Evolutionary conservation across 2,888 invertebrate genomes (phyloP).

Genomic region (Herminia tarsipennalis): DNA sequence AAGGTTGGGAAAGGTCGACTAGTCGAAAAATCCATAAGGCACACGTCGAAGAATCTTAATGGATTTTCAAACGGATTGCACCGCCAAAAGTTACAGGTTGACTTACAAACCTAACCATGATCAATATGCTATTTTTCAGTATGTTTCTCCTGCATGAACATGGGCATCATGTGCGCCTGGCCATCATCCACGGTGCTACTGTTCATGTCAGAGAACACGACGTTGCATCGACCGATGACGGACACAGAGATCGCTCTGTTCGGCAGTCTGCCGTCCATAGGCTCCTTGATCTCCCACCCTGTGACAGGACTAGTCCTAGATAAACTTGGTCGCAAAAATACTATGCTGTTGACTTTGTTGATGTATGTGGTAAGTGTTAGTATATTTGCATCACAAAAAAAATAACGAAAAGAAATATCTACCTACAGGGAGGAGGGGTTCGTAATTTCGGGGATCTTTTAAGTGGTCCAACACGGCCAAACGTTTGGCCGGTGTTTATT

Average conservation of each 20-base stretch:
- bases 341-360: conserved; percentile 45
- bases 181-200: conserved; percentile 64
- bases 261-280: conserved; percentile 57
- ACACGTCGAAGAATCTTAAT: no score
- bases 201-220: conserved; percentile 63
- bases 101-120: no score
- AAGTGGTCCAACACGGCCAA: no score
- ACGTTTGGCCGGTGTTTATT: no score
- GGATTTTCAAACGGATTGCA: no score
- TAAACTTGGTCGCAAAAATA: conserved; percentile 59
- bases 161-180: conserved; percentile 66
- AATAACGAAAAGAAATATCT: no score
- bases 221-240: conserved; percentile 64
- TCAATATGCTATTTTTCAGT: conserved; percentile 49
- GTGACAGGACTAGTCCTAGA: conserved; percentile 53
- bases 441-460: no score
- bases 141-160: conserved; percentile 55
- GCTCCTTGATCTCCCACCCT: conserved; percentile 49
- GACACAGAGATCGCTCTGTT: conserved; percentile 60
- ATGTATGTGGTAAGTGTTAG: conserved; percentile 62
- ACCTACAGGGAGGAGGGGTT: no score
- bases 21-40: no score
- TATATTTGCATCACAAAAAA: no score
- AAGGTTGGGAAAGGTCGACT: no score
- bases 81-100: no score